phyloP scores from a whole-genome alignment of 2,113 vertebrate genomes.

The Notiomystis cincta region DNA sequence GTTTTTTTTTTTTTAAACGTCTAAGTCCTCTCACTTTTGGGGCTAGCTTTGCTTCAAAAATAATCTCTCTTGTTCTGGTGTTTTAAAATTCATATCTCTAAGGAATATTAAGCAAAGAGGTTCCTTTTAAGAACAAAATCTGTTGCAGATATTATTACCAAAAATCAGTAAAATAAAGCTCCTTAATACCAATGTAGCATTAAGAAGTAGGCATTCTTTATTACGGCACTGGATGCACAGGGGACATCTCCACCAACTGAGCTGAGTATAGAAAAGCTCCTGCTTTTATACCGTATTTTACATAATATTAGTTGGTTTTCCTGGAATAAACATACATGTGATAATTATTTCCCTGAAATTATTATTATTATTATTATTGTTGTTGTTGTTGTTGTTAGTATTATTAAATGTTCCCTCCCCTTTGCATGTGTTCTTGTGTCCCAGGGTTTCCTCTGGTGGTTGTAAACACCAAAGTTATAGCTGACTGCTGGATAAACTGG shows the following conservation, averaged over 20 bases:
- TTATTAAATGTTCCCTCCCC: neutral
- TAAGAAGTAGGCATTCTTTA: neutral
- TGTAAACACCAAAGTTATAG: neutral
- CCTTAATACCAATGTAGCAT: neutral
- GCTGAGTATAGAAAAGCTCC: neutral
- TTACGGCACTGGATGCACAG: neutral
- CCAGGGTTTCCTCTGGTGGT: neutral
- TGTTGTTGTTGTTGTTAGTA: no score
- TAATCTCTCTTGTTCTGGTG: neutral
- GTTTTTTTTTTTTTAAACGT: neutral
- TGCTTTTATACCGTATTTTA: neutral
- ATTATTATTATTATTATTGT: neutral
- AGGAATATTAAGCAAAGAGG: neutral
- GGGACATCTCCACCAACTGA: neutral
- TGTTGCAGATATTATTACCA: neutral
- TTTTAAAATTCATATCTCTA: neutral
- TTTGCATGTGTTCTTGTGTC: neutral
- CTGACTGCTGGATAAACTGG: neutral
- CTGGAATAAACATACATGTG: neutral
- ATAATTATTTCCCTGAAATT: neutral
- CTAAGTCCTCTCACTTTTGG: neutral
- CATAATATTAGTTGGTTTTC: neutral
- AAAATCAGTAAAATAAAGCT: neutral
- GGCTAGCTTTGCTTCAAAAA: neutral
- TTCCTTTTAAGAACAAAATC: neutral